These are phyloP conservation scores for Calosoma granatense DNA, from an alignment of 1,140 invertebrate species.

Conservation along the genomic window DNA sequence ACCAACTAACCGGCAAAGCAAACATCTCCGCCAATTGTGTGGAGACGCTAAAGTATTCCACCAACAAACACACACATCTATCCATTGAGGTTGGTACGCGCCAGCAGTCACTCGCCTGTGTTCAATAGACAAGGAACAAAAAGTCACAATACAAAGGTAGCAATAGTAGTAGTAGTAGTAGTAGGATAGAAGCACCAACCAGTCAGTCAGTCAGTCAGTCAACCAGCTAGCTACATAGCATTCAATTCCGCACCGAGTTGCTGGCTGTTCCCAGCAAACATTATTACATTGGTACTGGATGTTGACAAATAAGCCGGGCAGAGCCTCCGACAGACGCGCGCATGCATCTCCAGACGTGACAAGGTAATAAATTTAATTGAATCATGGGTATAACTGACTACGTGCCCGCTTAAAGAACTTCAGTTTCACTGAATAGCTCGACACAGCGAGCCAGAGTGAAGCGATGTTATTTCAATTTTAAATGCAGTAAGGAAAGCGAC, in stretches of 20 bases:
- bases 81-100: no score
- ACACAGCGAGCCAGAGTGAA: neutral
- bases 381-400: constrained; percentile 12
- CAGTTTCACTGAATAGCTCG: neutral
- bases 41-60: neutral
- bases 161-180: neutral
- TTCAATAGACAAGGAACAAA: neutral
- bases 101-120: no score
- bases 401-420: constrained; percentile 9
- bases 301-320: constrained; percentile 8
- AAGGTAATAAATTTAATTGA: neutral
- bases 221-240: no score
- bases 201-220: neutral
- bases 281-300: constrained; percentile 1
- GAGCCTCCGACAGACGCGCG: constrained; percentile 8
- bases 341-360: constrained; percentile 1
- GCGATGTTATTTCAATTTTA: neutral
- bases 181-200: constrained; percentile 1
- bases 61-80: neutral
- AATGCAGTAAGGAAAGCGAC: neutral
- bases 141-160: neutral
- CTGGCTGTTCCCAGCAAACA: neutral
- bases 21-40: neutral
- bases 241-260: neutral
- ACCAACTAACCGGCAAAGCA: neutral